Evolutionary conservation across 2,113 vertebrate species (phyloP), one percentile per base, ranked within the genome.

Genomic region (Dromaius novaehollandiae): DNA sequence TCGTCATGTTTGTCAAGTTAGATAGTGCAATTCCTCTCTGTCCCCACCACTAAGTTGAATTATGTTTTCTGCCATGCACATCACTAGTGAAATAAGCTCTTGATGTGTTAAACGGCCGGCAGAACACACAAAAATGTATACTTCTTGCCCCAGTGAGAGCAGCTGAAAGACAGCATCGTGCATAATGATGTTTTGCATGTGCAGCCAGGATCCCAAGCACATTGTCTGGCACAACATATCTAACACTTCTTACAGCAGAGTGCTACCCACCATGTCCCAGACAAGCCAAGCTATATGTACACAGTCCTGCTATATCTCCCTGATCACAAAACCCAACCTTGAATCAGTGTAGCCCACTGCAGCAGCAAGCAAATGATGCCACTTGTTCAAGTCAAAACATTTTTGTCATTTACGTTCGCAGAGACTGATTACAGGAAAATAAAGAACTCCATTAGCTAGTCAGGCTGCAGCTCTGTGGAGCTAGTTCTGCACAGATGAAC

Each of bases 271-370:
- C 11, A 1, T 20, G 76, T 21, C 51, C 63, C 75, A 22, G 19
- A 14, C n/a, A 19, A 58, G 55, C 48, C 20, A 9, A 16, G 7
- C 13, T n/a, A 40, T 16, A 63, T 3, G 1, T 9, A 56, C 0
- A 0, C 55, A 36, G 26, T 9, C 53, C 22, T 5, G 1, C 50
- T 44, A 34, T 46, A 9, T 9, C 69, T 68, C 53, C 11, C 38
- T 22, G 19, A 24, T 89, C 71, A 86, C 26, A 4, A 51, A 85
- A 9, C 3, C 5, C 14, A 16, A 34, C 18, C 6, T 38, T 20
- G 8, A 5, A 7, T 2, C 50, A 38, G 1, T 0, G 2, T 0
- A n/a, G 68, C 42, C 79, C 76, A 5, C 2, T 0, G 1, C 36
- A 13, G 81, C 42, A 42, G 3, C 48, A 74, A 17, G 44, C 25